Evolutionary conservation across 2,113 vertebrate species (phyloP), one percentile per base, ranked within the genome.

Genomic region (Microtus richardsoni): DNA sequence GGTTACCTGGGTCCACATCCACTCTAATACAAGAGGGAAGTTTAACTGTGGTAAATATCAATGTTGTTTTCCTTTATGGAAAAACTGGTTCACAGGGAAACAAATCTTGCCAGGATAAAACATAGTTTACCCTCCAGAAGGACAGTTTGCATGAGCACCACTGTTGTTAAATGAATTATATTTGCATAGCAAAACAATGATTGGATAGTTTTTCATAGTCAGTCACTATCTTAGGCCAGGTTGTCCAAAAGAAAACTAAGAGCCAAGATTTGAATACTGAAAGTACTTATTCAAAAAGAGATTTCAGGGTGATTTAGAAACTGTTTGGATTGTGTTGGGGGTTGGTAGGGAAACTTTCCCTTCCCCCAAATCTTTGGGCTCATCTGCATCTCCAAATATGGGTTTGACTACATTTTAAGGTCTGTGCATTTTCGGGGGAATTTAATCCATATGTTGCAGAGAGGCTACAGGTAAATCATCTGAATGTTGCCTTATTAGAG

Each of bases 361-460:
- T 39, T 14, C 19, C 26, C 44, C 12, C 24, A 58, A 93, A 86
- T 92, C 41, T 58, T 89, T 96, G 96, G 89, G 74, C 68, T 85
- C 68, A 82, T 39, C 30, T 88, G n/a, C 39, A 36, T 94, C 74
- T 91, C 44, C 71, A 95, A 95, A 90, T 95, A 89, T 41, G 85
- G 79, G n/a, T 91, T 94, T 95, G 94, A 73, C 84, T 90, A 17
- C 58, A 93, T 93, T 95, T 96, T 88, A 77, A 88, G 80, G 24
- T 89, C 91, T 86, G 71, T 80, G 77, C 60, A 79, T 92, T 96
- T 97, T 86, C 24, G 44, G 47, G 84, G 79, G 96, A 95, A 98
- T 97, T 90, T 93, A 97, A 91, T 95, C 94, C 95, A 92, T 90
- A 91, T 96, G 94, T 95, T 97, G 68, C 74, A 82, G 52, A 52